A percentile compares a stretch with the other conserved stretches of the same genome.
phyloP scores from a whole-genome alignment of 2,113 vertebrate genomes.

The Columba livia region DNA sequence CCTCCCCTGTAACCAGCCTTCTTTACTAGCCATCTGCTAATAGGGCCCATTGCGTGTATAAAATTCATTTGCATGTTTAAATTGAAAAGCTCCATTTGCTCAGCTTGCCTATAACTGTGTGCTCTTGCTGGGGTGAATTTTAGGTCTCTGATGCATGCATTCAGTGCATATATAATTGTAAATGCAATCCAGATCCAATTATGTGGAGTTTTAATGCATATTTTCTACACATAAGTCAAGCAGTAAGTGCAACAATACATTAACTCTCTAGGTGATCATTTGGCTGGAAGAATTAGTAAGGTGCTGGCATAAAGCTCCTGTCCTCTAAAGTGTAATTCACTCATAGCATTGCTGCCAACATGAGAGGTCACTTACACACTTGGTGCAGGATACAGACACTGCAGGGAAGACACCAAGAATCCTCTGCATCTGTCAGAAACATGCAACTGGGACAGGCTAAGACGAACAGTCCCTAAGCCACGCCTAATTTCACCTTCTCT shows the following conservation, averaged over 20 bases:
- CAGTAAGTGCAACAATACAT: not conserved
- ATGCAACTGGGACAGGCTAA: not conserved
- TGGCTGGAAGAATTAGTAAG: not conserved
- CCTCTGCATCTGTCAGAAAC: not conserved
- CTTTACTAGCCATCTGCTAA: constrained; percentile 18
- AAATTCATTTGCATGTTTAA: constrained; percentile 44
- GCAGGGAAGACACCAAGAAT: not conserved
- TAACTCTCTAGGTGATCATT: not conserved
- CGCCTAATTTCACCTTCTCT: not conserved
- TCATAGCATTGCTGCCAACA: not conserved
- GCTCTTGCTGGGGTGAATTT: not conserved
- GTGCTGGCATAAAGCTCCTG: not conserved
- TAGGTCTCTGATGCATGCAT: not conserved
- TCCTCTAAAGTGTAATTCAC: not conserved
- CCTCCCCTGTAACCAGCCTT: not conserved
- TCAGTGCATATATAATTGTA: constrained; percentile 18
- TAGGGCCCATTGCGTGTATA: not conserved
- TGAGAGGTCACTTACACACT: not conserved
- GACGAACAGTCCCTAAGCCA: not conserved
- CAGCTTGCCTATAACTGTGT: not conserved
- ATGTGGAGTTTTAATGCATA: not conserved
- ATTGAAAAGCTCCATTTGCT: constrained; percentile 42
- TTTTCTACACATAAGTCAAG: not conserved
- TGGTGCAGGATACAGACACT: not conserved
- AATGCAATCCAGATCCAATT: constrained; percentile 15